Conservation (phyloP, 2,113 vertebrate species). For the Corythoichthys haematopterus region DNA sequence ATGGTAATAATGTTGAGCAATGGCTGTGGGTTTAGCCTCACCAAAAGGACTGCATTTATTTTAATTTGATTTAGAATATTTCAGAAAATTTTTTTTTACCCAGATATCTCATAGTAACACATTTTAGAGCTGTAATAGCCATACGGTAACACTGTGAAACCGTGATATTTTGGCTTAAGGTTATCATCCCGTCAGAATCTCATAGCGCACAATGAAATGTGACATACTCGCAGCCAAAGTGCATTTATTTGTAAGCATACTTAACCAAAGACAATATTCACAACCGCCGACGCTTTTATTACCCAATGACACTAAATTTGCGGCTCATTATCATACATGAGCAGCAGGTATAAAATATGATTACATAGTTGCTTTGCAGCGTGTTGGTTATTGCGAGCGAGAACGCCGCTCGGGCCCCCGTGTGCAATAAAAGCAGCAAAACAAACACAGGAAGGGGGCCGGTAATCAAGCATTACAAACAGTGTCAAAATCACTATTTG, state of each 20-base stretch:
- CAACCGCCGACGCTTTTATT: slow-evolving; percentile 1
- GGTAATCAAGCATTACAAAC: slow-evolving; percentile 23
- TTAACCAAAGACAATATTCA: slow-evolving; percentile 11
- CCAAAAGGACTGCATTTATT: no score
- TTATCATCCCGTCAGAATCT: no score
- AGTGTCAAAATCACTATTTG: background rate
- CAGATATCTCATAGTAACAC: background rate
- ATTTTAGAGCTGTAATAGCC: no score
- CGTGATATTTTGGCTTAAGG: no score
- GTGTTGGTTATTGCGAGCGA: slow-evolving; percentile 16
- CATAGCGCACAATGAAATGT: background rate
- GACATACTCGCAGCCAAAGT: background rate
- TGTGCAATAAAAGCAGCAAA: slow-evolving; percentile 2
- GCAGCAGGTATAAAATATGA: slow-evolving; percentile 23
- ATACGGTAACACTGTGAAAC: no score
- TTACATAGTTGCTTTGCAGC: slow-evolving; percentile 8
- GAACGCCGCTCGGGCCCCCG: slow-evolving; percentile 9
- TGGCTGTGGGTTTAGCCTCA: no score
- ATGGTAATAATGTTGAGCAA: no score
- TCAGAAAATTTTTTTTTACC: no score
- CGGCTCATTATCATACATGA: slow-evolving; percentile 13
- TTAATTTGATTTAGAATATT: no score
- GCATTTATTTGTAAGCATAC: background rate
- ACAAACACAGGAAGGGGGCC: slow-evolving; percentile 16
- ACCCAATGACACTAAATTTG: background rate